phyloP scores from a whole-genome alignment of 2,113 vertebrate species.

The Sceloporus tristichus region DNA sequence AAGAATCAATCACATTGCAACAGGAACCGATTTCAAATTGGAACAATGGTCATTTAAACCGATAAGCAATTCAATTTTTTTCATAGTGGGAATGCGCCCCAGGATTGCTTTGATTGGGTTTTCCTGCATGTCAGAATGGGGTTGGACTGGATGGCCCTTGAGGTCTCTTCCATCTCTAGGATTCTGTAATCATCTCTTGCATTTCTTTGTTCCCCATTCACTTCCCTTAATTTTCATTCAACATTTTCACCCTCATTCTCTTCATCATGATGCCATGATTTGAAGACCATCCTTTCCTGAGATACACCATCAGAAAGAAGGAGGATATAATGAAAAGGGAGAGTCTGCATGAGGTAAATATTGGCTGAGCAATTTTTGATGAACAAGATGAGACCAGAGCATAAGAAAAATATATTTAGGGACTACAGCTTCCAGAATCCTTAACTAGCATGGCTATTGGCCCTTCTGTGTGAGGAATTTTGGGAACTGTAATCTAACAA shows the following conservation, averaged over 20 bases:
- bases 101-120: too few relatives aligned
- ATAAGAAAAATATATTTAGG: background rate
- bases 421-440: background rate
- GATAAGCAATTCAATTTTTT: too few relatives aligned
- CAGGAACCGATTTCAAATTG: too few relatives aligned
- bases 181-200: background rate
- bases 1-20: too few relatives aligned
- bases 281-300: background rate
- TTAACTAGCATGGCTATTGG: background rate
- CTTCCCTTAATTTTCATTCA: background rate
- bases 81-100: too few relatives aligned
- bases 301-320: background rate
- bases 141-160: too few relatives aligned
- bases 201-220: background rate
- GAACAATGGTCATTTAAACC: too few relatives aligned
- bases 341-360: conserved; percentile 26
- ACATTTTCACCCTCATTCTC: background rate
- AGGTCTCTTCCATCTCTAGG: background rate
- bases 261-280: background rate
- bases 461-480: background rate
- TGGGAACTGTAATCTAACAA: background rate
- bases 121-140: too few relatives aligned
- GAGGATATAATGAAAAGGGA: background rate
- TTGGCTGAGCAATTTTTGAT: background rate
- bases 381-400: too few relatives aligned